Conservation (phyloP, 2,797 vertebrate genomes). For the Catostomus latipinnis region DNA sequence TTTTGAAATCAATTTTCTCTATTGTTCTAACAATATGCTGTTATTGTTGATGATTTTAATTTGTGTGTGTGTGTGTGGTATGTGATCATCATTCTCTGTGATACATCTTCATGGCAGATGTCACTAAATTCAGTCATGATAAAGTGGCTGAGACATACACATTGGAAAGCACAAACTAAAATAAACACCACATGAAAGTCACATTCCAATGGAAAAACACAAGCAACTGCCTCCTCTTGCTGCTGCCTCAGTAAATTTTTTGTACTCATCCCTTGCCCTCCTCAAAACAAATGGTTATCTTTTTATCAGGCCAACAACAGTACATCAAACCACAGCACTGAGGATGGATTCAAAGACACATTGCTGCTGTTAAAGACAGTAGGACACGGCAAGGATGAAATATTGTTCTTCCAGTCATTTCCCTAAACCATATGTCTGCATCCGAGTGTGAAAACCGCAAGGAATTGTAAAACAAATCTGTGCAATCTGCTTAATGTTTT, state of each 20-base stretch:
- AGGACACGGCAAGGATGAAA: constrained; percentile 49
- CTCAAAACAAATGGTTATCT: constrained; percentile 63
- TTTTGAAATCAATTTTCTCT: no score
- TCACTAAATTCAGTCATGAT: neutral
- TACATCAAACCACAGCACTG: constrained; percentile 34
- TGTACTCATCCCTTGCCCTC: constrained; percentile 39
- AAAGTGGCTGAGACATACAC: neutral
- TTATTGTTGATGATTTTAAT: no score
- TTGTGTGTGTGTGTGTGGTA: no score
- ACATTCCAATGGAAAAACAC: neutral
- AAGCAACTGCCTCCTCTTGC: constrained; percentile 28
- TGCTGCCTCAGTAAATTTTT: constrained; percentile 60
- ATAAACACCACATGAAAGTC: neutral
- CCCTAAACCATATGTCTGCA: constrained; percentile 1
- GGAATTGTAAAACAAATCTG: neutral
- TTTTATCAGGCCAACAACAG: constrained; percentile 69
- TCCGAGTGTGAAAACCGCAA: constrained; percentile 11
- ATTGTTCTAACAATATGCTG: no score
- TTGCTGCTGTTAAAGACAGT: constrained; percentile 40
- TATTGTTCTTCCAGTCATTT: neutral
- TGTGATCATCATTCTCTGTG: no score
- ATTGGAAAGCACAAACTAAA: neutral
- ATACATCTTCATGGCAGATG: no score
- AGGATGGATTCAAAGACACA: constrained; percentile 15
- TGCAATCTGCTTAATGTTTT: constrained; percentile 3